A percentile compares a stretch with the other conserved stretches of the same genome.
Conservation (phyloP, 2,888 invertebrate species). For the Cosmia pyralina region DNA sequence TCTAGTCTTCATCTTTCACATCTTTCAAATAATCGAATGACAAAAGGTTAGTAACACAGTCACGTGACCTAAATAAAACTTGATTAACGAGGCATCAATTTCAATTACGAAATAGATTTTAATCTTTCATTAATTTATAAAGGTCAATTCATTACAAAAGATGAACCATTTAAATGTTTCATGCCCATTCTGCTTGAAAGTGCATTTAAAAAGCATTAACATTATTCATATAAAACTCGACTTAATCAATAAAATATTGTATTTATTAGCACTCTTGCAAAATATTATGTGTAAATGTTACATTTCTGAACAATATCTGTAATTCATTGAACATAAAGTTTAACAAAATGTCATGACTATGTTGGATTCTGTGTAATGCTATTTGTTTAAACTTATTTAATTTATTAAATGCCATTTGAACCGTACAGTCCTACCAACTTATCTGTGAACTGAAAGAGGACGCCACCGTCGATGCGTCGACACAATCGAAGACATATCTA, state of each 20-base stretch:
- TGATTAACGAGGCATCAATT: slow-evolving; percentile 1
- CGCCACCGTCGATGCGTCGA: no score
- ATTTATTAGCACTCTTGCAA: neutral
- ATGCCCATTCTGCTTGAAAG: slow-evolving; percentile 4
- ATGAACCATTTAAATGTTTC: slow-evolving; percentile 4
- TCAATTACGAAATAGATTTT: slow-evolving; percentile 34
- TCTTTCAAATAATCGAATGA: neutral
- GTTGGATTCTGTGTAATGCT: neutral
- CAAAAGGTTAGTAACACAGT: no score
- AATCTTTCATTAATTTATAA: neutral
- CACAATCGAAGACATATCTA: no score
- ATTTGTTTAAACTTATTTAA: neutral
- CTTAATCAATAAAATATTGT: neutral
- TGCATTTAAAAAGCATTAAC: neutral
- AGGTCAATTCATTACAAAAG: slow-evolving; percentile 44
- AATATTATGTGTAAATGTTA: neutral
- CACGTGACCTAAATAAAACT: slow-evolving; percentile 2
- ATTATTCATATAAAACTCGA: neutral
- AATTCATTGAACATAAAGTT: slow-evolving; percentile 11
- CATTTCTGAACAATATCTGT: neutral
- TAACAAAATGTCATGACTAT: neutral
- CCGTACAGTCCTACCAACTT: neutral
- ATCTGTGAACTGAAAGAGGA: no score
- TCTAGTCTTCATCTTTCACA: no score
- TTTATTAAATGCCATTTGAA: neutral